These are phyloP conservation scores for Iphiclides podalirius DNA, from an alignment of 2,888 invertebrate species.

Conservation along the genomic window DNA sequence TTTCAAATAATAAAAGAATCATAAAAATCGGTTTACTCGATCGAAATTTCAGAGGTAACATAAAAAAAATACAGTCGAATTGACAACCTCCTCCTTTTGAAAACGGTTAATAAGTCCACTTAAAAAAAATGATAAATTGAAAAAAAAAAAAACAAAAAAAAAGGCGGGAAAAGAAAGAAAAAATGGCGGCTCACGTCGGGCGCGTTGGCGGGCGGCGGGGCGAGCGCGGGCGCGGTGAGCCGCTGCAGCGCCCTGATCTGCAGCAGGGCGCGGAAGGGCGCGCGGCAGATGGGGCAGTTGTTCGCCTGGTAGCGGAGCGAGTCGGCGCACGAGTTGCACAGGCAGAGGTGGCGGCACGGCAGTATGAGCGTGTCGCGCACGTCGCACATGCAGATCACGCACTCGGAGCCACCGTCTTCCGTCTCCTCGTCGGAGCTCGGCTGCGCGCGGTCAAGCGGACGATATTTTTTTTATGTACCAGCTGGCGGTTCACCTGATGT, in stretches of 20 bases:
- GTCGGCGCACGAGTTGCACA: slow-evolving; percentile 98
- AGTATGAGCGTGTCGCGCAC: slow-evolving; percentile 97
- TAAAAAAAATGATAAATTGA: too few species aligned
- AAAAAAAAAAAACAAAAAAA: too few species aligned
- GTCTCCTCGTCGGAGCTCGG: slow-evolving; percentile 89
- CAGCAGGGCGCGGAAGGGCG: slow-evolving; percentile 97
- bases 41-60: too few species aligned
- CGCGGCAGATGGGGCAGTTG: slow-evolving; percentile 99
- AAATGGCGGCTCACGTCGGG: slow-evolving; percentile 86
- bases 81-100: too few species aligned
- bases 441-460: slow-evolving; percentile 34
- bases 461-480: too few species aligned
- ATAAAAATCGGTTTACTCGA: too few species aligned
- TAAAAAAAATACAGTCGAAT: too few species aligned
- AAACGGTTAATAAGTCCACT: too few species aligned
- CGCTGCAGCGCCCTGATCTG: slow-evolving; percentile 97
- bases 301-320: slow-evolving; percentile 98
- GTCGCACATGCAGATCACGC: slow-evolving; percentile 99
- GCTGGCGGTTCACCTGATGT: too few species aligned
- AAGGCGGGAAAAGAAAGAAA: too few species aligned
- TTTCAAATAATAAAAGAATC: too few species aligned
- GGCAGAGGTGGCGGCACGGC: slow-evolving; percentile 98
- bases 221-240: slow-evolving; percentile 60
- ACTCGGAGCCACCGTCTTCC: slow-evolving; percentile 97
- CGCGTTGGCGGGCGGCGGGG: slow-evolving; percentile 35